Percentiles rank a stretch among this genome's conserved stretches.
Evolutionary conservation across 2,888 invertebrate species (phyloP).

Genomic region (Cheilosia soror): DNA sequence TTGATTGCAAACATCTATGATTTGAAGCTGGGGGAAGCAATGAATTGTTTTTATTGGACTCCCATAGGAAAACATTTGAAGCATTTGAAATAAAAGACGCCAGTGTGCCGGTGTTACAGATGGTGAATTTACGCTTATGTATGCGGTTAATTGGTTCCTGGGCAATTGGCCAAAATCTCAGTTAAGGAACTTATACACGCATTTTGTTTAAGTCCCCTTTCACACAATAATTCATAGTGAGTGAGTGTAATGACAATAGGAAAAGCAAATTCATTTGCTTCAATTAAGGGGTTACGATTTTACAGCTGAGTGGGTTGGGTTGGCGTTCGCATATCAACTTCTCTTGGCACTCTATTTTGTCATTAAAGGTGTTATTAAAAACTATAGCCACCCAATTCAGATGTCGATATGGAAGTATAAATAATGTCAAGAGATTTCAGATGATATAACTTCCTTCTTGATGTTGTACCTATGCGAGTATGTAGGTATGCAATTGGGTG

Average conservation of each 20-base stretch:
- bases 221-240: conserved; percentile 31
- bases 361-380: neutral
- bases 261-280: conserved; percentile 69
- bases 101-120: conserved; percentile 58
- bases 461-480: too few species aligned
- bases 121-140: conserved; percentile 63
- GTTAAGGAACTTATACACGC: conserved; percentile 63
- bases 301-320: conserved; percentile 41
- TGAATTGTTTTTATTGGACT: conserved; percentile 72
- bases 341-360: neutral
- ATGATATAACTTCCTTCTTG: too few species aligned
- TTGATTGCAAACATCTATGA: conserved; percentile 62
- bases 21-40: conserved; percentile 50
- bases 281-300: conserved; percentile 71
- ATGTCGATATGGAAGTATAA: too few species aligned
- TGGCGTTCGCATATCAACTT: neutral
- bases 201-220: conserved; percentile 58
- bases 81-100: conserved; percentile 55
- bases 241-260: conserved; percentile 66
- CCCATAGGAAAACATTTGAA: conserved; percentile 66
- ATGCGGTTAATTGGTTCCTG: conserved; percentile 69
- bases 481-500: too few species aligned
- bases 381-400: neutral
- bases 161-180: conserved; percentile 66
- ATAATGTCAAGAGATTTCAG: too few species aligned